Evolutionary conservation across 2,797 vertebrate genomes (phyloP).

Genomic region (Oryzias sinensis): DNA sequence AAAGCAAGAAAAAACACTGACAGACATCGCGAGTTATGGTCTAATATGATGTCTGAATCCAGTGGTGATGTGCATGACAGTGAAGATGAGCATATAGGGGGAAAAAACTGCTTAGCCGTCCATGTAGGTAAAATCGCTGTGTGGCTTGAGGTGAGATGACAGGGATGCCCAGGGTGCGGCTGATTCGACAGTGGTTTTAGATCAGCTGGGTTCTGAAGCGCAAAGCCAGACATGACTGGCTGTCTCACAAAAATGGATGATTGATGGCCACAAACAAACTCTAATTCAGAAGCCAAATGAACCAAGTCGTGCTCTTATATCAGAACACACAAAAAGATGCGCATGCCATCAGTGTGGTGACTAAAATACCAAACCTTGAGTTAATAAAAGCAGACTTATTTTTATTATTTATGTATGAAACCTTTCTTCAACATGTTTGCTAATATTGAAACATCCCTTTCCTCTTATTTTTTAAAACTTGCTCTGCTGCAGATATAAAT

Average conservation of each 20-base stretch:
- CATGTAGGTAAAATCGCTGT: constrained; percentile 15
- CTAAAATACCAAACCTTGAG: constrained; percentile 3
- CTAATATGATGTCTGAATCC: constrained; percentile 2
- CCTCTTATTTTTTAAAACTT: neutral
- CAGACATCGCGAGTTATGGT: neutral
- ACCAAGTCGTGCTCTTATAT: constrained; percentile 26
- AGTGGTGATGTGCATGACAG: neutral
- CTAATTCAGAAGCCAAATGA: constrained; percentile 30
- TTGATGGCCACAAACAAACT: constrained; percentile 21
- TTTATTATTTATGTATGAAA: constrained; percentile 4
- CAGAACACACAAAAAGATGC: constrained; percentile 11
- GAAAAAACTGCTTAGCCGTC: constrained; percentile 2
- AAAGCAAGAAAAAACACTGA: constrained; percentile 1
- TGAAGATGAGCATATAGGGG: constrained; percentile 8
- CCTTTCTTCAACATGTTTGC: neutral
- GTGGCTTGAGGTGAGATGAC: constrained; percentile 21
- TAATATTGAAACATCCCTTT: constrained; percentile 2
- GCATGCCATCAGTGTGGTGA: neutral
- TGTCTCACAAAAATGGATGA: constrained; percentile 17
- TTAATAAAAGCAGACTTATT: neutral
- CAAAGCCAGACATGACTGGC: constrained; percentile 21
- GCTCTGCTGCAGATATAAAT: neutral
- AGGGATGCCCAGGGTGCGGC: constrained; percentile 14
- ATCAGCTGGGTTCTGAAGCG: constrained; percentile 16
- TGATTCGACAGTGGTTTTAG: constrained; percentile 28